phyloP scores from a whole-genome alignment of 2,113 vertebrate species.

The Terrapene triunguis region DNA sequence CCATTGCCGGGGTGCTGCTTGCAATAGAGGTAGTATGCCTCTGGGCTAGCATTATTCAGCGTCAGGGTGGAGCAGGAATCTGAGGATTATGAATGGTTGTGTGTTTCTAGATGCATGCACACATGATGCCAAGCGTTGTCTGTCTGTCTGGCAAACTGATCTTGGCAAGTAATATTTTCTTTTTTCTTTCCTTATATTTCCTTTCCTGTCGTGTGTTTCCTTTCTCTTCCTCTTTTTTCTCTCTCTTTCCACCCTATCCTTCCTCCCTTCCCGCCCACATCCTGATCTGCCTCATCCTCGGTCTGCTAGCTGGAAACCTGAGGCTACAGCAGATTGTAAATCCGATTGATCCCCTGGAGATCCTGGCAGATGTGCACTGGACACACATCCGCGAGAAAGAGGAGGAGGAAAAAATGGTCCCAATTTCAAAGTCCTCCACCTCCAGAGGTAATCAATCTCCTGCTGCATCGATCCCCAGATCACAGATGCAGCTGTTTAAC shows the following conservation, averaged over 20 bases:
- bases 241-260: slow-evolving; percentile 34
- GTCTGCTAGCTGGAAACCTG: slow-evolving; percentile 85
- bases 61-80: background rate
- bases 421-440: slow-evolving; percentile 83
- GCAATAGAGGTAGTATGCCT: background rate
- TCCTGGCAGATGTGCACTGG: slow-evolving; percentile 87
- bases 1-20: slow-evolving; percentile 32
- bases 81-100: background rate
- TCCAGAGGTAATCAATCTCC: slow-evolving; percentile 94
- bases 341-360: slow-evolving; percentile 86
- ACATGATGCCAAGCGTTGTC: slow-evolving; percentile 27
- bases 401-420: slow-evolving; percentile 82
- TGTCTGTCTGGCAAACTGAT: slow-evolving; percentile 59
- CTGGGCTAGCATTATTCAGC: slow-evolving; percentile 35
- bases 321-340: slow-evolving; percentile 87
- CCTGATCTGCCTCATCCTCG: slow-evolving; percentile 36
- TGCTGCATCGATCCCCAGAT: background rate
- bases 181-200: slow-evolving; percentile 66
- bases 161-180: slow-evolving; percentile 65
- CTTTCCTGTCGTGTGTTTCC: slow-evolving; percentile 65
- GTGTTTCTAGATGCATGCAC: background rate
- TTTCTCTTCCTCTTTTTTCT: slow-evolving; percentile 54
- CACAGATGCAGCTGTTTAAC: slow-evolving; percentile 21
- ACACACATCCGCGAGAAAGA: slow-evolving; percentile 85
- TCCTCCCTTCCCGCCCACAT: background rate